A percentile compares a stretch with the other conserved stretches of the same genome.
Conservation (phyloP, 2,797 vertebrate species). For the Oreochromis grahami region DNA sequence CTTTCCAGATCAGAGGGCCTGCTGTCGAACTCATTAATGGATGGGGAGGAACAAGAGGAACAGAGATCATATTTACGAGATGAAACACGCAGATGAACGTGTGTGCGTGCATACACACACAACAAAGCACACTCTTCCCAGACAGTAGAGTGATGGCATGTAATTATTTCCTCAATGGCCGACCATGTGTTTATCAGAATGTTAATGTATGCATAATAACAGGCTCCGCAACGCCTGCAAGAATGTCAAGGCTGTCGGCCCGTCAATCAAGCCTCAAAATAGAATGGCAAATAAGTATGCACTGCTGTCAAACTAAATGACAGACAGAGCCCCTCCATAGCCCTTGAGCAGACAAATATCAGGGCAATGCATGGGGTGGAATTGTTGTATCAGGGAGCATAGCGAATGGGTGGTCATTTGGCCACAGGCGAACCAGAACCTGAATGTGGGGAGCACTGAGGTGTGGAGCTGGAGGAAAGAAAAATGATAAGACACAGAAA, state of each 20-base stretch:
- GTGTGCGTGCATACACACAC: conserved; percentile 8
- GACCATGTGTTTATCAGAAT: conserved; percentile 97
- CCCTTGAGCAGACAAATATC: conserved; percentile 79
- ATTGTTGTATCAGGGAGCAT: conserved; percentile 65
- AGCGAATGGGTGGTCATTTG: conserved; percentile 46
- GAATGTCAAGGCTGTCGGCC: conserved; percentile 90
- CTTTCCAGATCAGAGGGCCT: conserved; percentile 42
- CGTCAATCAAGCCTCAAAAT: conserved; percentile 93
- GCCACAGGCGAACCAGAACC: conserved; percentile 17
- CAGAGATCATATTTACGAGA: conserved; percentile 63
- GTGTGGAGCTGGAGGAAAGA: neutral
- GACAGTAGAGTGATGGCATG: conserved; percentile 87
- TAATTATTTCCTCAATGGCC: conserved; percentile 94
- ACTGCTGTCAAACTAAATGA: conserved; percentile 81
- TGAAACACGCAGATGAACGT: conserved; percentile 38
- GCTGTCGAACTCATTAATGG: conserved; percentile 51
- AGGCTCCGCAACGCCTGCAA: conserved; percentile 84
- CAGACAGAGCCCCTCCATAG: conserved; percentile 72
- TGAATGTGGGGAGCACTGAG: conserved; percentile 5
- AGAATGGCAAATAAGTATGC: conserved; percentile 88
- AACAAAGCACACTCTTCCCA: conserved; percentile 62
- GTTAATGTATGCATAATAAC: conserved; percentile 99
- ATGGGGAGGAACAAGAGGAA: conserved; percentile 37
- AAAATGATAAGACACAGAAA: neutral
- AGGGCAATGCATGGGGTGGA: conserved; percentile 51